Evolutionary conservation across 2,113 vertebrate genomes (phyloP).

Genomic region (Macheiramphus alcinus): DNA sequence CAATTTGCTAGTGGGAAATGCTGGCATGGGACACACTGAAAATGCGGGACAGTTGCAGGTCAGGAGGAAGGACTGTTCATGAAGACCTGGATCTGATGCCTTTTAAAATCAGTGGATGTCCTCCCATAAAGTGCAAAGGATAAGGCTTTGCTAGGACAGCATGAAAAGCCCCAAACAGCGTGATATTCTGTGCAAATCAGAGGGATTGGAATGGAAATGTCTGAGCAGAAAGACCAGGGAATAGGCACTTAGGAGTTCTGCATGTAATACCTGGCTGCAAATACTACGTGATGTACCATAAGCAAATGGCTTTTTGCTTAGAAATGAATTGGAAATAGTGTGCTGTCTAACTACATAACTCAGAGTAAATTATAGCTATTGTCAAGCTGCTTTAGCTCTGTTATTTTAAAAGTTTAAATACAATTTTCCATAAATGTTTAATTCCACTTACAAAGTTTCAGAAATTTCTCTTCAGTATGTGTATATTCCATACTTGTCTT

Average conservation of each 20-base stretch:
- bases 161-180: neutral
- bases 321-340: neutral
- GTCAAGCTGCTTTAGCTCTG: neutral
- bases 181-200: neutral
- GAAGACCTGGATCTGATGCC: no score
- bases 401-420: neutral
- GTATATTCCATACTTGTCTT: neutral
- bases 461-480: neutral
- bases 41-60: neutral
- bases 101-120: neutral
- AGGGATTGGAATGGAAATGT: neutral
- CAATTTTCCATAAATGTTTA: neutral
- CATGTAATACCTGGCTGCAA: neutral
- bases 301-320: neutral
- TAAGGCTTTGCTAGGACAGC: neutral
- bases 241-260: neutral
- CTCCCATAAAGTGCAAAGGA: neutral
- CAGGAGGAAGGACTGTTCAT: neutral
- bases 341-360: neutral
- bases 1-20: neutral
- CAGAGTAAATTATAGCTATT: neutral
- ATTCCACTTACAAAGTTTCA: neutral
- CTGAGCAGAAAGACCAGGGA: neutral
- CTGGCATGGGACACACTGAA: neutral
- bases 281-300: fast-evolving